phyloP scores from a whole-genome alignment of 2,888 invertebrate genomes.

The Dasysyrphus tricinctus region DNA sequence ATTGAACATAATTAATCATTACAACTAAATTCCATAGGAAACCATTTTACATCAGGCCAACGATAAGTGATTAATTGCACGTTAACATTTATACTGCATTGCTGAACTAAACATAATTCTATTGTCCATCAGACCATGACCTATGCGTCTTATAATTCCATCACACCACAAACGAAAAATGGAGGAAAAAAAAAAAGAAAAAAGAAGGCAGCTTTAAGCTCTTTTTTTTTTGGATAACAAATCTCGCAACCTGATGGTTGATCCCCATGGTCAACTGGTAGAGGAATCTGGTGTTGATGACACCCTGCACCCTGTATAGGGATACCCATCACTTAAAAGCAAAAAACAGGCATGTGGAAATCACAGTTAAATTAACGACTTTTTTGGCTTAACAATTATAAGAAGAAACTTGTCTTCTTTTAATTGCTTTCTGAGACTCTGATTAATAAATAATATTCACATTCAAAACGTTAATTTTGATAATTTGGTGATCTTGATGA shows the following conservation, averaged over 20 bases:
- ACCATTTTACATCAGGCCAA: conserved; percentile 22
- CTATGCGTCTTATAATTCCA: conserved; percentile 31
- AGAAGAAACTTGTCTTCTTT: conserved; percentile 16
- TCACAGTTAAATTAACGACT: conserved; percentile 10
- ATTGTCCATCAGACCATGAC: conserved; percentile 52
- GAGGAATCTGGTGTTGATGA: conserved; percentile 28
- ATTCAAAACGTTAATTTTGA: neutral
- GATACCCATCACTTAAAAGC: neutral
- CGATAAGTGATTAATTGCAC: conserved; percentile 46
- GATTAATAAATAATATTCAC: neutral
- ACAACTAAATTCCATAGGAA: conserved; percentile 24
- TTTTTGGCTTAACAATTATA: neutral
- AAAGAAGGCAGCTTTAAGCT: conserved; percentile 23
- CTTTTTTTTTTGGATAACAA: conserved; percentile 16
- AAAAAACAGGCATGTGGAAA: conserved; percentile 17
- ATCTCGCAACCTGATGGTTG: conserved; percentile 7
- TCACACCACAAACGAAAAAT: neutral
- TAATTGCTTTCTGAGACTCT: conserved; percentile 2
- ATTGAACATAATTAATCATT: conserved; percentile 22
- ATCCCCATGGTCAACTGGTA: conserved; percentile 48
- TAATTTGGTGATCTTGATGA: conserved; percentile 23
- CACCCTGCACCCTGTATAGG: conserved; percentile 18
- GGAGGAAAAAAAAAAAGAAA: neutral
- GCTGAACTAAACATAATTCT: conserved; percentile 26
- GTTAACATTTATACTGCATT: conserved; percentile 38